Percentiles rank a stretch among this genome's conserved stretches.
These are phyloP conservation scores for Hassar affinis DNA, from an alignment of 2,113 vertebrate genomes.

Conservation along the genomic window DNA sequence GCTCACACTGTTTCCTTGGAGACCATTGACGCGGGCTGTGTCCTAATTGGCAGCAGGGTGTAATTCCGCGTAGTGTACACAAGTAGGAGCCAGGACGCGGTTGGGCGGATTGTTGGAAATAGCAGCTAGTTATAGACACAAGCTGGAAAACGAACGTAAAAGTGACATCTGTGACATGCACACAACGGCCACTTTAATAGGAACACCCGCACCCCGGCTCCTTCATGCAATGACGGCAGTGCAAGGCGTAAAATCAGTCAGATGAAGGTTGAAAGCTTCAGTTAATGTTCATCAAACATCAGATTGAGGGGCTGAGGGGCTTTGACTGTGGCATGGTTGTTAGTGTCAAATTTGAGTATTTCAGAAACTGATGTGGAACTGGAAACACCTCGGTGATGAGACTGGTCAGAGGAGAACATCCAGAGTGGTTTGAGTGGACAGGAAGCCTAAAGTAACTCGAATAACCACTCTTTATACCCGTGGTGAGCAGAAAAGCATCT, in stretches of 20 bases:
- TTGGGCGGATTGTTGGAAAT: background rate
- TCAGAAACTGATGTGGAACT: background rate
- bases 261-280: background rate
- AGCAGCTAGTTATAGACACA: background rate
- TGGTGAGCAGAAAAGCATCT: background rate
- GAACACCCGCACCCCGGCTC: background rate
- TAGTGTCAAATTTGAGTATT: background rate
- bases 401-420: background rate
- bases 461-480: background rate
- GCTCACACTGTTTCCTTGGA: conserved; percentile 37
- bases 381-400: background rate
- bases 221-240: background rate
- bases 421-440: background rate
- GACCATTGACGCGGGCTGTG: background rate
- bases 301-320: background rate
- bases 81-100: background rate
- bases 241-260: background rate
- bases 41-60: no score
- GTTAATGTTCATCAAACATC: background rate
- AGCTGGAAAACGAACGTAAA: background rate
- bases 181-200: background rate
- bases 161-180: background rate
- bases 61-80: background rate
- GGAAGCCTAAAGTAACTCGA: background rate
- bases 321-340: background rate